These are phyloP conservation scores for Octopus sinensis DNA, from an alignment of 1,140 invertebrate genomes.

Conservation along the genomic window DNA sequence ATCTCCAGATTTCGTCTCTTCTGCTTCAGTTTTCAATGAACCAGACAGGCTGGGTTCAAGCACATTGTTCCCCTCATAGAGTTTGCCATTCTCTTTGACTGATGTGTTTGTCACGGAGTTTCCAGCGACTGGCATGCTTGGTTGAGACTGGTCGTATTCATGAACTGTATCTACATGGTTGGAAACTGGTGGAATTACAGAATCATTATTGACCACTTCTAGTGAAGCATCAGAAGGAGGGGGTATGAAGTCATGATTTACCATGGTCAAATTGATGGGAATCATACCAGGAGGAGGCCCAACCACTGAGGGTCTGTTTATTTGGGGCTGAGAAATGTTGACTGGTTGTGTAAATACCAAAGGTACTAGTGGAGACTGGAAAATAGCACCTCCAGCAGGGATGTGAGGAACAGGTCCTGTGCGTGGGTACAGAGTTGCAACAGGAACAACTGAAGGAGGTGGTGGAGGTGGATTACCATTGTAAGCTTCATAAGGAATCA, in stretches of 20 bases:
- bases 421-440: background rate
- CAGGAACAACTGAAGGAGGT: background rate
- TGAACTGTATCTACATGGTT: too few relatives aligned
- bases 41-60: too few relatives aligned
- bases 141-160: too few relatives aligned
- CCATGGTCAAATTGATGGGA: background rate
- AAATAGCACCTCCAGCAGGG: background rate
- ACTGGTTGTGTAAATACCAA: slow-evolving; percentile 3
- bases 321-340: background rate
- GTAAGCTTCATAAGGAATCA: background rate
- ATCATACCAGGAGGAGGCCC: background rate
- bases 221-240: background rate
- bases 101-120: too few relatives aligned
- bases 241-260: background rate
- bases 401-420: background rate
- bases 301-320: background rate
- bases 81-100: too few relatives aligned
- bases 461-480: background rate
- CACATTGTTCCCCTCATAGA: too few relatives aligned
- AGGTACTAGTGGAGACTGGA: background rate
- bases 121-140: too few relatives aligned
- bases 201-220: background rate
- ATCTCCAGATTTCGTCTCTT: too few relatives aligned
- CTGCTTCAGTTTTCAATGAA: too few relatives aligned
- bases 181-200: too few relatives aligned